Conservation (phyloP, 2,888 invertebrate genomes). For the Hypomecis atomaria region DNA sequence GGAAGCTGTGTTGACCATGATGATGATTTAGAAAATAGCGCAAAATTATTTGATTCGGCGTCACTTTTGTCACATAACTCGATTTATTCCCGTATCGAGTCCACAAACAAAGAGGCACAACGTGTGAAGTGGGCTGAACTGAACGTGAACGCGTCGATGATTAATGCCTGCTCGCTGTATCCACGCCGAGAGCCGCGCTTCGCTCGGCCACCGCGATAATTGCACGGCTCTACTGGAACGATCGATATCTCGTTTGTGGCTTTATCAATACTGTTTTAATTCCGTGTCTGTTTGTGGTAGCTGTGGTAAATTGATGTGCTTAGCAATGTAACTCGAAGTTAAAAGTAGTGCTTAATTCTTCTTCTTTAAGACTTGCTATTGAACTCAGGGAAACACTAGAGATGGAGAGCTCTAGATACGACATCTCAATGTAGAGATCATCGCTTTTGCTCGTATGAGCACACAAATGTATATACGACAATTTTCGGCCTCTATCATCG, state of each 20-base stretch:
- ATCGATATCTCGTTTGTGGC: constrained; percentile 23
- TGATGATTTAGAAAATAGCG: background rate
- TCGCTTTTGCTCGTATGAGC: no score
- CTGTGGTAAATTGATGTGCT: background rate
- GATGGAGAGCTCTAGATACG: no score
- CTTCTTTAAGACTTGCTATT: no score
- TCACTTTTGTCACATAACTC: constrained; percentile 26
- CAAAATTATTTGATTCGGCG: constrained; percentile 20
- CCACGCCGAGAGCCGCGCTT: constrained; percentile 26
- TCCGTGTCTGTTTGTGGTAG: constrained; percentile 1
- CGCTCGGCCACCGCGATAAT: constrained; percentile 18
- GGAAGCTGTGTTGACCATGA: no score
- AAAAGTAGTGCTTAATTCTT: no score
- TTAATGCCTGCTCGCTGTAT: constrained; percentile 40
- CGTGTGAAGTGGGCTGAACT: constrained; percentile 41
- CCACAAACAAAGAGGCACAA: constrained; percentile 37
- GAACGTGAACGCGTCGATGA: constrained; percentile 42
- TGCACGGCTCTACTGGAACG: constrained; percentile 10
- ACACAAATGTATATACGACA: no score
- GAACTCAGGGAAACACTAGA: no score
- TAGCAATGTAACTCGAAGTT: no score
- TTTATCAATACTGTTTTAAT: background rate
- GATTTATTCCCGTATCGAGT: constrained; percentile 16
- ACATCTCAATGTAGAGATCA: no score
- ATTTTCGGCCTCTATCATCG: no score